A percentile compares a stretch with the other conserved stretches of the same genome.
These are phyloP conservation scores for Panthera uncia DNA, from an alignment of 2,113 vertebrate species.

Conservation along the genomic window DNA sequence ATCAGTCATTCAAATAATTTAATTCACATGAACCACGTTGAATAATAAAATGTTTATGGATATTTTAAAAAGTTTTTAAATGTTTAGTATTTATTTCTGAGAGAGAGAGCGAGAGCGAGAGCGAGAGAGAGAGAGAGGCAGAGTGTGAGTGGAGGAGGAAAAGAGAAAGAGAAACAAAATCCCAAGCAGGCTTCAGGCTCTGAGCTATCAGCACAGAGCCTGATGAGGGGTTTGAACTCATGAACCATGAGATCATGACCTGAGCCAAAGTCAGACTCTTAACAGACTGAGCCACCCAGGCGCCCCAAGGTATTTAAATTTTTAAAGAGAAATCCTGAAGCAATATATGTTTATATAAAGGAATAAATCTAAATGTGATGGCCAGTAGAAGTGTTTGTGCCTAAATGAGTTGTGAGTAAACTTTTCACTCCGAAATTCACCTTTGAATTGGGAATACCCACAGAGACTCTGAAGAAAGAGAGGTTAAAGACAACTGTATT, in stretches of 20 bases:
- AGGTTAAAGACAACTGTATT: neutral
- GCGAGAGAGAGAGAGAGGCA: no score
- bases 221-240: no score
- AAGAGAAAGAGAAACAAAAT: no score
- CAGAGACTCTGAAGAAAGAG: neutral
- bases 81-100: no score
- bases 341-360: neutral
- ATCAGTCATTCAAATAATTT: neutral
- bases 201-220: no score
- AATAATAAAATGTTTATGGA: neutral
- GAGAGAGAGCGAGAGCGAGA: no score
- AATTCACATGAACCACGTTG: neutral
- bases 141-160: no score
- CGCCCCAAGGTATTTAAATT: neutral
- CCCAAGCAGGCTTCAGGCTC: no score
- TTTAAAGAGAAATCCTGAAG: constrained; percentile 6
- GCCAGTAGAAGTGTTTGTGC: neutral
- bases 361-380: neutral
- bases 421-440: constrained; percentile 42
- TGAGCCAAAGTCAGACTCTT: no score
- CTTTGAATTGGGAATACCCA: neutral
- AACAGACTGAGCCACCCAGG: no score
- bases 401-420: neutral
- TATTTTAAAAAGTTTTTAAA: neutral
- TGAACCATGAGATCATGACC: no score